phyloP scores from a whole-genome alignment of 2,797 vertebrate species.

The Chaetophractus vellerosus region DNA sequence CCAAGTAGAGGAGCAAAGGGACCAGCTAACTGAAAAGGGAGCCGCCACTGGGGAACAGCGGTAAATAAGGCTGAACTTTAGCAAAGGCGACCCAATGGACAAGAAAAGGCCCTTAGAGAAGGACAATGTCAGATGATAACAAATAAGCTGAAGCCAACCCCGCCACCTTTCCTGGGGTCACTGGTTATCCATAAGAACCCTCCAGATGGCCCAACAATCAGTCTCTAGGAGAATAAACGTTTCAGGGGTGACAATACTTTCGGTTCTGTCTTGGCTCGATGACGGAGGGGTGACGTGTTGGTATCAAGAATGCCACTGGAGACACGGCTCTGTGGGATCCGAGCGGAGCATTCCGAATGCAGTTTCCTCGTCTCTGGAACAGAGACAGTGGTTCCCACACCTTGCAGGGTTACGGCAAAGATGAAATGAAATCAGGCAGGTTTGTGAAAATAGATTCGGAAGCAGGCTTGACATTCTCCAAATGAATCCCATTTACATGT shows the following conservation, averaged over 20 bases:
- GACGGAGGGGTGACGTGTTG: rapidly evolving
- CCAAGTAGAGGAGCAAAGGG: background rate
- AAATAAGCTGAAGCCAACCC: background rate
- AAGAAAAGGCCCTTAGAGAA: background rate
- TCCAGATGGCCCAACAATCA: rapidly evolving
- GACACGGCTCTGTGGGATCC: rapidly evolving
- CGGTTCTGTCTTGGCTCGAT: rapidly evolving
- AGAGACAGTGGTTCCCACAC: background rate
- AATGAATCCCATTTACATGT: conserved; percentile 69
- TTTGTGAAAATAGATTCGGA: conserved; percentile 1
- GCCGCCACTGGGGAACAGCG: rapidly evolving
- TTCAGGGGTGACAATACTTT: background rate
- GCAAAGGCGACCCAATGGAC: background rate
- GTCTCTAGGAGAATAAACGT: background rate
- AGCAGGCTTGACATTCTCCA: conserved; percentile 24
- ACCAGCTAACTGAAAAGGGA: background rate
- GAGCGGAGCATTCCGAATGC: background rate
- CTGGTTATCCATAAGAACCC: background rate
- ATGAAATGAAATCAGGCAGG: background rate
- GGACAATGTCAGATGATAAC: background rate
- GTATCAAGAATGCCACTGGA: rapidly evolving
- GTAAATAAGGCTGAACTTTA: background rate
- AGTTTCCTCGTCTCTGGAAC: background rate
- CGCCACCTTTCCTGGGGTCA: background rate
- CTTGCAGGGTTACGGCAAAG: background rate